Evolutionary conservation across 2,113 vertebrate species (phyloP).

Genomic region (Phalacrocorax carbo): DNA sequence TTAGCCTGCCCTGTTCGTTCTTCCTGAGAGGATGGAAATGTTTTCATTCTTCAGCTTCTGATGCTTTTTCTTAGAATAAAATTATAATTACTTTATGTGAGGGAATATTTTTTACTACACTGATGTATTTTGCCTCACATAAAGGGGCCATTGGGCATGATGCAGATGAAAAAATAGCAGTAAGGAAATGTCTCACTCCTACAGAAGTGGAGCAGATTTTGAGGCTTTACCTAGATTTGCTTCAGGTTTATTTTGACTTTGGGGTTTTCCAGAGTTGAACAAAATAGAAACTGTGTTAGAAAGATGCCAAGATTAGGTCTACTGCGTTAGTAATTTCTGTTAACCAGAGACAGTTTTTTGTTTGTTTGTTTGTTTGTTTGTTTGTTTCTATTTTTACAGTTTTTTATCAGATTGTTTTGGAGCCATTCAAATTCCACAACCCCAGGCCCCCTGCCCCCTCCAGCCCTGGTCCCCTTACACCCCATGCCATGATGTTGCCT

Average conservation of each 20-base stretch:
- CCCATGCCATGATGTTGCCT: fast-evolving
- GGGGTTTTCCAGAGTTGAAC: neutral
- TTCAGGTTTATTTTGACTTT: neutral
- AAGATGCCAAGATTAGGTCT: neutral
- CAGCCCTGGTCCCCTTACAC: fast-evolving
- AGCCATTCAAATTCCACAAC: neutral
- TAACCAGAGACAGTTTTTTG: neutral
- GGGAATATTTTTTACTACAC: neutral
- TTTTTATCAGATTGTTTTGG: neutral
- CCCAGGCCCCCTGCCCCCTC: fast-evolving
- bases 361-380: no score
- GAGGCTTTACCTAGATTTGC: neutral
- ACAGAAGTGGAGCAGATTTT: neutral
- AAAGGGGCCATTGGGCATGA: fast-evolving
- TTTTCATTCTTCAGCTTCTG: neutral
- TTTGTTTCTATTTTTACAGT: neutral
- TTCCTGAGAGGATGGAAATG: neutral
- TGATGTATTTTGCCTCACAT: neutral
- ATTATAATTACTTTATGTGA: neutral
- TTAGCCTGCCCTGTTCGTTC: neutral
- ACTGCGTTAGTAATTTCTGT: neutral
- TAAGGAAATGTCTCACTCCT: neutral
- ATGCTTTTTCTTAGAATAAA: neutral
- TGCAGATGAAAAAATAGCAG: neutral
- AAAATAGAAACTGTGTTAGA: neutral